phyloP scores from a whole-genome alignment of 2,797 vertebrate genomes.

The Thaleichthys pacificus region DNA sequence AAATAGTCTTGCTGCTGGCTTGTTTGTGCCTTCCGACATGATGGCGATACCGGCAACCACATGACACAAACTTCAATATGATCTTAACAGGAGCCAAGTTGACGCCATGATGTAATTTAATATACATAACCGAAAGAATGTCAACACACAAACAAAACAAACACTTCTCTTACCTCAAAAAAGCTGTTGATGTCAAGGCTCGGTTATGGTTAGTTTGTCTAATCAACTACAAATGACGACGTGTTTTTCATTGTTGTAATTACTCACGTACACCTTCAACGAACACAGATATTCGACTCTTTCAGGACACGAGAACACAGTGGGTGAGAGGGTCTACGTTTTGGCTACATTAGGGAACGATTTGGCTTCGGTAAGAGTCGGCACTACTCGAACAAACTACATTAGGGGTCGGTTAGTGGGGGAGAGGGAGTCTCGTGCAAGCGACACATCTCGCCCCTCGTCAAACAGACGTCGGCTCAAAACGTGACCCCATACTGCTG shows the following conservation, averaged over 20 bases:
- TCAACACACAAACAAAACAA: neutral
- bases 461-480: too few species aligned
- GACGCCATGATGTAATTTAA: neutral
- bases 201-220: neutral
- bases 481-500: too few species aligned
- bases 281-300: neutral
- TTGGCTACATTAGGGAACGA: conserved; percentile 20
- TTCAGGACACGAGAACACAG: neutral
- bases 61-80: too few species aligned
- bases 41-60: too few species aligned
- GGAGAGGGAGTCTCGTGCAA: conserved; percentile 15
- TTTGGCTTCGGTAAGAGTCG: neutral
- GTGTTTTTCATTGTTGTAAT: neutral
- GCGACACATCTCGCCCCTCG: neutral
- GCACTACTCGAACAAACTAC: conserved; percentile 32
- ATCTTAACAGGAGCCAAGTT: too few species aligned
- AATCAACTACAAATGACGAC: neutral
- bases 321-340: neutral
- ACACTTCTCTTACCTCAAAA: neutral
- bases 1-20: neutral
- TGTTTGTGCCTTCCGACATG: neutral
- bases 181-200: neutral
- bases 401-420: conserved; percentile 11
- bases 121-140: neutral
- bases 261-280: neutral